phyloP scores from a whole-genome alignment of 2,797 vertebrate species.

The Oreochromis grahami region DNA sequence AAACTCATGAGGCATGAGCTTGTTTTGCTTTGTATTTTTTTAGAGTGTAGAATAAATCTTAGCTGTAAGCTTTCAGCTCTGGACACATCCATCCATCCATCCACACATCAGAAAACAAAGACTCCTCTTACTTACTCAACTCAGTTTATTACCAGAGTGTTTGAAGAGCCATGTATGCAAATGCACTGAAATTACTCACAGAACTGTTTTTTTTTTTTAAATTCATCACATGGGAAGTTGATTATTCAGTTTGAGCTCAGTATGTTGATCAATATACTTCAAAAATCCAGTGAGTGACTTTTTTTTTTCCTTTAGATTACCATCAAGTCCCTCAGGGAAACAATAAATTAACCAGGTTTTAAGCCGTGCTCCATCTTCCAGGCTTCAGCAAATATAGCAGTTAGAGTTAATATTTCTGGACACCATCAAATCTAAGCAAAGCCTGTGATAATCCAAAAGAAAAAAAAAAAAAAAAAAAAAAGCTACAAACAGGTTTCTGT shows the following conservation, averaged over 20 bases:
- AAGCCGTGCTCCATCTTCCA: slow-evolving; percentile 25
- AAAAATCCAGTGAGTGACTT: slow-evolving; percentile 46
- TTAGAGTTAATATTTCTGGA: slow-evolving; percentile 29
- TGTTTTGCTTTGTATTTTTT: neutral
- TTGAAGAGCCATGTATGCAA: slow-evolving; percentile 67
- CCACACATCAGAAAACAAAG: slow-evolving; percentile 43
- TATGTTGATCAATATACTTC: slow-evolving; percentile 38
- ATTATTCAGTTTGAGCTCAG: slow-evolving; percentile 37
- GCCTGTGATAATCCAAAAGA: slow-evolving; percentile 12
- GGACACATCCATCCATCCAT: slow-evolving; percentile 9
- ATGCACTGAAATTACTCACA: slow-evolving; percentile 55
- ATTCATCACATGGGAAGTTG: slow-evolving; percentile 39
- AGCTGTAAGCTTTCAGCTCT: neutral
- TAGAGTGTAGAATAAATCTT: neutral
- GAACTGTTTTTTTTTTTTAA: slow-evolving; percentile 3
- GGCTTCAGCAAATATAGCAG: slow-evolving; percentile 37
- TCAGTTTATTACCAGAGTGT: slow-evolving; percentile 74
- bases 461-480: slow-evolving; percentile 11
- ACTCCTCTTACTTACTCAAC: slow-evolving; percentile 65
- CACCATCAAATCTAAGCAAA: slow-evolving; percentile 26
- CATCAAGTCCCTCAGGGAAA: slow-evolving; percentile 30
- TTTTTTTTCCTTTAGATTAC: slow-evolving; percentile 11
- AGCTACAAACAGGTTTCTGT: slow-evolving; percentile 39
- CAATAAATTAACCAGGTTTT: slow-evolving; percentile 50
- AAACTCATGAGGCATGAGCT: neutral